phyloP scores from a whole-genome alignment of 2,797 vertebrate species.

The Bradypodion pumilum region DNA sequence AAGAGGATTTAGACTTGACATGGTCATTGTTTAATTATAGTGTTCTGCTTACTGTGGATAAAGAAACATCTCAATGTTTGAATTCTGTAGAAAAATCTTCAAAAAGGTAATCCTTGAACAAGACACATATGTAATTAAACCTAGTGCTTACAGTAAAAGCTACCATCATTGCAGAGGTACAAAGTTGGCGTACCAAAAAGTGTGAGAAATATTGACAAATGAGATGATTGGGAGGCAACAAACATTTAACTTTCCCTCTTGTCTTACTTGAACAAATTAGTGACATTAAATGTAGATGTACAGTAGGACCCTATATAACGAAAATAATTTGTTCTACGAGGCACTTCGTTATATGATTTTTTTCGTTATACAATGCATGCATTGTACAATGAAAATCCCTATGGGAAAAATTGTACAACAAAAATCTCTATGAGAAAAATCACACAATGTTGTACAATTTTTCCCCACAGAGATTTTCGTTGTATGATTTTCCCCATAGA shows the following conservation, averaged over 20 bases:
- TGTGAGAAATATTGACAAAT: slow-evolving; percentile 52
- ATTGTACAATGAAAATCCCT: too few relatives aligned
- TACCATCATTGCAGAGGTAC: slow-evolving; percentile 49
- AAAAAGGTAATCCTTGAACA: slow-evolving; percentile 50
- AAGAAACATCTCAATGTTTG: slow-evolving; percentile 25
- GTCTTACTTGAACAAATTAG: slow-evolving; percentile 26
- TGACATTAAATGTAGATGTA: background rate
- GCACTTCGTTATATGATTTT: too few relatives aligned
- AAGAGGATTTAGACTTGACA: slow-evolving; percentile 30
- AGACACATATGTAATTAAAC: slow-evolving; percentile 40
- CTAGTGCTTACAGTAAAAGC: slow-evolving; percentile 58
- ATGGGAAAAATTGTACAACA: too few relatives aligned
- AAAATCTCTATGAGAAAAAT: too few relatives aligned
- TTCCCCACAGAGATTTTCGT: too few relatives aligned
- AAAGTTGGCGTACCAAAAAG: slow-evolving; percentile 51
- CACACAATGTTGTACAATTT: too few relatives aligned
- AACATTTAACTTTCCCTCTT: slow-evolving; percentile 76
- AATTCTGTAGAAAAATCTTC: slow-evolving; percentile 37
- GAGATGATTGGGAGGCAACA: slow-evolving; percentile 69
- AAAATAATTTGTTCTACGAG: too few relatives aligned
- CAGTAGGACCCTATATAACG: too few relatives aligned
- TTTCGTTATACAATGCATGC: too few relatives aligned
- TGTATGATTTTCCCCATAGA: too few relatives aligned
- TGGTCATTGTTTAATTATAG: slow-evolving; percentile 43
- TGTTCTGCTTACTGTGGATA: slow-evolving; percentile 44